These are phyloP conservation scores for Reticulitermes lucifugus DNA, from an alignment of 2,888 invertebrate species.

Conservation along the genomic window DNA sequence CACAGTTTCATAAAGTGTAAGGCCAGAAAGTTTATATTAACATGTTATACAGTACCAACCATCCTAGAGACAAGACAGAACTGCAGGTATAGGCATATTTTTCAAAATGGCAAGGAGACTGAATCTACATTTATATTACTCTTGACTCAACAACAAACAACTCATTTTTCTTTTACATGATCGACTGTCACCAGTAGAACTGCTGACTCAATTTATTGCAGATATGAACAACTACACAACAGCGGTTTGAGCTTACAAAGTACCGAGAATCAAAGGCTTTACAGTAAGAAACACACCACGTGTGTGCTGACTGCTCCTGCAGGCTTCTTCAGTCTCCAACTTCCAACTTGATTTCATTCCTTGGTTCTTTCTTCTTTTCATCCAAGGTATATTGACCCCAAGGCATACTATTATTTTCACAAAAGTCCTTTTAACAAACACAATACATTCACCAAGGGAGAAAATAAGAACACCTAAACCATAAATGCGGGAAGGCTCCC, in stretches of 20 bases:
- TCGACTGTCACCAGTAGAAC: slow-evolving; percentile 12
- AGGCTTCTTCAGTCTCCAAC: neutral
- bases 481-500: neutral
- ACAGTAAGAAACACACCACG: slow-evolving; percentile 48
- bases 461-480: slow-evolving; percentile 44
- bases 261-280: slow-evolving; percentile 52
- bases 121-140: neutral
- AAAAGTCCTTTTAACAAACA: slow-evolving; percentile 30
- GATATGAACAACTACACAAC: slow-evolving; percentile 53
- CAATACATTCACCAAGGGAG: slow-evolving; percentile 37
- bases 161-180: slow-evolving; percentile 24
- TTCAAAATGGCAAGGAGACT: neutral
- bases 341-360: slow-evolving; percentile 23
- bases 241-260: slow-evolving; percentile 54
- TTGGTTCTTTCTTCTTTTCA: slow-evolving; percentile 23
- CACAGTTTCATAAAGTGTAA: neutral
- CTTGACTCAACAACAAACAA: slow-evolving; percentile 26
- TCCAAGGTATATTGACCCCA: slow-evolving; percentile 5
- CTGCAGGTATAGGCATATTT: neutral
- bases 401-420: slow-evolving; percentile 20
- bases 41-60: neutral
- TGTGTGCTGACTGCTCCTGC: slow-evolving; percentile 31
- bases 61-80: neutral
- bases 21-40: neutral
- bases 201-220: slow-evolving; percentile 49